Base-by-base conservation (phyloP, 2,113 vertebrate species). In the Dascyllus trimaculatus region DNA sequence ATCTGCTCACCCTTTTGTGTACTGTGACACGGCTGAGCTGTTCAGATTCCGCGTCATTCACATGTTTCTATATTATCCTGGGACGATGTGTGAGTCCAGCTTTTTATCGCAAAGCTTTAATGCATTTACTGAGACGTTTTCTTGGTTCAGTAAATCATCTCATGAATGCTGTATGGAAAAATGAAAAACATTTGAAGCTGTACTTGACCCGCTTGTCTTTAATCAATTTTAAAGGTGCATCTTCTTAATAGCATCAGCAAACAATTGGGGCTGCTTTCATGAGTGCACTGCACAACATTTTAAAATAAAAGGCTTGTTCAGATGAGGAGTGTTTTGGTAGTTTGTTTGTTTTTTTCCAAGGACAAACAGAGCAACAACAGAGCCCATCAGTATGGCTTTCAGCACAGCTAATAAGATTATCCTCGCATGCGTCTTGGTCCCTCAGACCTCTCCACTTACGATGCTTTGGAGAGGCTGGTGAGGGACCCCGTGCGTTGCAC, bases 331-430 rank as follows among this genome's bases (percentile, higher is more conserved):
- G 80, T 76, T 86, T 89, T 53, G 17, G 17, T 9, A 21, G 6
- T 78, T 43, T 71, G 69, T 66, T 49, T 64, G 54, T 89, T 84
- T 83, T 86, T 82, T 70, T 68, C 92, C 94, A 95, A 94, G 93
- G 93, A 92, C 93, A 85, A 94, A 92, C 84, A 82, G 66, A 52
- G 66, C 78, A 82, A 88, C 89, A 76, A 81, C 82, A 68, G 68
- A 75, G 79, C 78, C 75, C 85, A 78, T 90, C 78, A 74, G 81
- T 80, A 45, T 35, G 9, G 90, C 89, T 93, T 91, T 90, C 83
- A 89, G 88, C 77, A 18, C 58, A 45, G 82, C 91, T 95, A 94
- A 95, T 95, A 61, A 89, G 94, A 95, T 95, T 94, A 95, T 92
- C 88, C 89, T 87, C 24, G 84, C 81, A 79, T 75, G 91, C 83